These are phyloP conservation scores for Dilophus febrilis DNA, from an alignment of 2,888 invertebrate genomes.

Conservation along the genomic window DNA sequence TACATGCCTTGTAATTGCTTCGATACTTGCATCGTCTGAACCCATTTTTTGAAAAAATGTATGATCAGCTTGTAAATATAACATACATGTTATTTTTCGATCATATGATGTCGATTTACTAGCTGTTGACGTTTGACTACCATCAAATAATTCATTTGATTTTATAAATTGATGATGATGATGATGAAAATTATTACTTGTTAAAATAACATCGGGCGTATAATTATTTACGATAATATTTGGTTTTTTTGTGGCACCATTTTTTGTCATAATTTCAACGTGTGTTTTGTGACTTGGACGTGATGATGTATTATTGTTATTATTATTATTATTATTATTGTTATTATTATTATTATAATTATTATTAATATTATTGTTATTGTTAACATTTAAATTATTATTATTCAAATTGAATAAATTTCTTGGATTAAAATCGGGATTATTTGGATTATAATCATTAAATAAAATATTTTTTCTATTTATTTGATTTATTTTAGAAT, in stretches of 20 bases:
- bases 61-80: constrained; percentile 92
- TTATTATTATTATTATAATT: constrained; percentile 9
- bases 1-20: constrained; percentile 87
- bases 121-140: neutral
- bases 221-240: constrained; percentile 44
- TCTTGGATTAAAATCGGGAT: constrained; percentile 12
- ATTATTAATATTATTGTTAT: too few relatives aligned
- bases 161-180: constrained; percentile 32
- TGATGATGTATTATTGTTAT: constrained; percentile 21
- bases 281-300: constrained; percentile 49
- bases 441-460: constrained; percentile 27
- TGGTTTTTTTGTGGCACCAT: constrained; percentile 44
- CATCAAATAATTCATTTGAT: constrained; percentile 33
- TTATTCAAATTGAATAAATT: too few relatives aligned
- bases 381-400: constrained; percentile 11
- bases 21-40: constrained; percentile 84
- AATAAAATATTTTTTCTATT: constrained; percentile 28
- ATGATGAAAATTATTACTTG: constrained; percentile 11
- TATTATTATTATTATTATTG: too few relatives aligned
- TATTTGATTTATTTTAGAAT: constrained; percentile 5
- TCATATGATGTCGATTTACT: constrained; percentile 33
- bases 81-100: constrained; percentile 82
- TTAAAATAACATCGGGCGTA: constrained; percentile 27
- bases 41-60: constrained; percentile 91
- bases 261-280: constrained; percentile 47